Conservation (phyloP, 2,113 vertebrate species). For the Terrapene triunguis region DNA sequence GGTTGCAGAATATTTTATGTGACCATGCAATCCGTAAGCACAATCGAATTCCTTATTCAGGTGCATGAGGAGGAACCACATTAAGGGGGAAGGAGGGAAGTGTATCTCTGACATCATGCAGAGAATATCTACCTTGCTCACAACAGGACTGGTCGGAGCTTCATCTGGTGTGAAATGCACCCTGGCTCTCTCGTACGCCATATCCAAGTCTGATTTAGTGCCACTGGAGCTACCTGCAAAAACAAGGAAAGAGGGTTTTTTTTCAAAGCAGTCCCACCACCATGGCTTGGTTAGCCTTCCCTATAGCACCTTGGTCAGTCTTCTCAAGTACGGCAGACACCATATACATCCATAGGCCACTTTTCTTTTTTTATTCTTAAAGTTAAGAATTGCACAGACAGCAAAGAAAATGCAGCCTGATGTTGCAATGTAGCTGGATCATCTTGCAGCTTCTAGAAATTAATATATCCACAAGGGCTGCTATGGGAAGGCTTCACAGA, state of each 20-base stretch:
- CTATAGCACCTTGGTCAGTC: not conserved
- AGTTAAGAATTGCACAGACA: not conserved
- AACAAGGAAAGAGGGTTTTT: accelerated
- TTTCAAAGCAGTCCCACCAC: not conserved
- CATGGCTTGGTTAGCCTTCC: not conserved
- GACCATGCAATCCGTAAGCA: not conserved
- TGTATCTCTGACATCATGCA: not conserved
- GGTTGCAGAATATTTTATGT: accelerated
- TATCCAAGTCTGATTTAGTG: conserved; percentile 75
- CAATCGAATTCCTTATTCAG: accelerated
- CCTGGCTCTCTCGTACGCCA: conserved; percentile 75
- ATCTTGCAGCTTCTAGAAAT: not conserved
- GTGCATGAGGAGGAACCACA: accelerated
- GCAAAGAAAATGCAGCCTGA: not conserved
- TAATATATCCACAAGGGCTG: not conserved
- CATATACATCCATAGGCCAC: accelerated
- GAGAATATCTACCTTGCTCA: conserved; percentile 82
- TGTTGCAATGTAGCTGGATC: accelerated
- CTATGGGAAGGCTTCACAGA: not conserved
- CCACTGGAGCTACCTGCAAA: conserved; percentile 37
- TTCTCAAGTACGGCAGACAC: accelerated
- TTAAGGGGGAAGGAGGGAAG: accelerated
- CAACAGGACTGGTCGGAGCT: conserved; percentile 27
- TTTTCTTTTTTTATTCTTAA: not conserved
- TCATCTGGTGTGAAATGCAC: conserved; percentile 73